Base-by-base conservation (phyloP, 92 coral and sea anemone species). In the Parazoanthus darwini region DNA sequence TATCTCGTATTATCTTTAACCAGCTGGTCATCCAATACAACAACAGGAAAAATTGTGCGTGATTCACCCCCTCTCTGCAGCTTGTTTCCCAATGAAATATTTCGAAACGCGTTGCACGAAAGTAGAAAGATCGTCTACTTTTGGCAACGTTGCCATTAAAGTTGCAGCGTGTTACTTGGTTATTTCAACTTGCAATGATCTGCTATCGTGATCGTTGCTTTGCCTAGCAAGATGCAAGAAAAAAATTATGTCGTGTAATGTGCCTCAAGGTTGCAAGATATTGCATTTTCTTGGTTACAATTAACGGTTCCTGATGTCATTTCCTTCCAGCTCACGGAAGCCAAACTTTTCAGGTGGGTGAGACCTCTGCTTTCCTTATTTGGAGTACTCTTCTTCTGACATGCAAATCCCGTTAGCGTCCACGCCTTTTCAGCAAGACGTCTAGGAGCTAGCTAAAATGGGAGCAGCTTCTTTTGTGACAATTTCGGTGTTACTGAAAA, bases 291-390 rank as follows among this genome's bases (percentile, higher is more conserved):
- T 35, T 75, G 51, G 51, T 46, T 46, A 9, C 6, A 9, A 46
- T 26, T n/a, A 43, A 58, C 44, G 9, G 8, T 29, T 15, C 36
- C 44, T 43, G 66, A 51, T 78, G 35, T 75, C 44, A 48, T 56
- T 35, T 79, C 33, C 13, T 66, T 89, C 25, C 90, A 96, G 98
- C 90, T 96, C 15, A 92, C 85, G 36, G 90, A 93, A 38, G 94
- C 95, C 39, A 93, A 96, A 86, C 92, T 92, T 37, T 94, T 96
- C 91, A 93, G 96, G 98, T 96, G 66, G 22, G 93, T 63, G 36
- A 15, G 20, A 51, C 20, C 22, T 58, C 66, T 58, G 66, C 66
- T 58, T 10, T 58, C 66, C 66, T 58, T 58, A 10, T 58, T 58
- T 58, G 8, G 25, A 20, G 70, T 20, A 0, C 0, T 0, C 25